phyloP scores from a whole-genome alignment of 2,113 vertebrate genomes.

The Tychaedon coryphoeus region DNA sequence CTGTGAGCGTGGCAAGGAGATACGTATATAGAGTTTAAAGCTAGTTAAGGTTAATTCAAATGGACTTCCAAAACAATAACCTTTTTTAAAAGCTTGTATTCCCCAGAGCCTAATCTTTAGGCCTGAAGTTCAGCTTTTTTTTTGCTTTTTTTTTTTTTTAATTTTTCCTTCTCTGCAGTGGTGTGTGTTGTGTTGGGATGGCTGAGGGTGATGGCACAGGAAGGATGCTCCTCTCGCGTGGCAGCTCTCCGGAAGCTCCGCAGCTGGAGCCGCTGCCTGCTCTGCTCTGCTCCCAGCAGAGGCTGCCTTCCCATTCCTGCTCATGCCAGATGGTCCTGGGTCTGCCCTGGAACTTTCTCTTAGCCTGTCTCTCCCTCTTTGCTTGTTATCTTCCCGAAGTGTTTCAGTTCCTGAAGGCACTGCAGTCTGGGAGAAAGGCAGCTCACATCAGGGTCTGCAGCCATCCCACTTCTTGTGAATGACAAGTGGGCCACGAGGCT shows the following conservation, averaged over 20 bases:
- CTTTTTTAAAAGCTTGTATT: neutral
- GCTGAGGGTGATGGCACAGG: neutral
- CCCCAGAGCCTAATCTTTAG: neutral
- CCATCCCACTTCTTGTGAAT: neutral
- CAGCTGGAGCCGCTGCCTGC: neutral
- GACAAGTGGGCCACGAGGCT: neutral
- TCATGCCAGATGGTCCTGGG: neutral
- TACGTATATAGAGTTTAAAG: neutral
- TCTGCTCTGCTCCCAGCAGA: neutral
- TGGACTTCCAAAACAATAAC: neutral
- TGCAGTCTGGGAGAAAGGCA: neutral
- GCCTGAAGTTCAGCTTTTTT: neutral
- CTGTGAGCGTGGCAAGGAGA: slow-evolving; percentile 27
- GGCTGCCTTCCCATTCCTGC: accelerated
- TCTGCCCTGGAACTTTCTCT: neutral
- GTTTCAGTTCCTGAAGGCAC: neutral
- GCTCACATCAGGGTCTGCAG: accelerated
- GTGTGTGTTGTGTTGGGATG: neutral
- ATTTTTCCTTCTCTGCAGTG: neutral
- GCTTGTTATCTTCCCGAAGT: neutral
- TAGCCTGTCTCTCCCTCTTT: neutral
- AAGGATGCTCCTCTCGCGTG: neutral
- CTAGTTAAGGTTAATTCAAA: slow-evolving; percentile 16
- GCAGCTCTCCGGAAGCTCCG: neutral
- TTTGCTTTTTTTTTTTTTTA: no score